These are phyloP conservation scores for Nomada ferruginata DNA, from an alignment of 2,888 invertebrate genomes.

Conservation along the genomic window DNA sequence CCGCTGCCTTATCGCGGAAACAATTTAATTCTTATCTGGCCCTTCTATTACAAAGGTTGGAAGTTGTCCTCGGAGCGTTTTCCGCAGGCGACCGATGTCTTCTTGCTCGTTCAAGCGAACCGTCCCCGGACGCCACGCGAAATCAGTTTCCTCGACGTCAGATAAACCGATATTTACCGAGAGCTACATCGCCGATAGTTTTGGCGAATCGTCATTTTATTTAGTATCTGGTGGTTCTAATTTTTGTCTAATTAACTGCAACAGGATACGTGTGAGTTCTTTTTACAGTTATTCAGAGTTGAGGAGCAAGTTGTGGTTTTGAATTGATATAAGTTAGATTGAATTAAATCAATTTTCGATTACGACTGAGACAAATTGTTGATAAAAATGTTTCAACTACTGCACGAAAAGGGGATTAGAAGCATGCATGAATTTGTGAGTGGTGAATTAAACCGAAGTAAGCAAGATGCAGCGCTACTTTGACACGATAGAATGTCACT, in stretches of 20 bases:
- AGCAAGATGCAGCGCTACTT: too few species aligned
- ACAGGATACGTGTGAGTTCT: too few species aligned
- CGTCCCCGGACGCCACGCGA: constrained; percentile 31
- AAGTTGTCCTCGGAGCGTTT: constrained; percentile 34
- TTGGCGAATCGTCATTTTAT: not conserved
- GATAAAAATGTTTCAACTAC: too few species aligned
- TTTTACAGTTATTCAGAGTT: too few species aligned
- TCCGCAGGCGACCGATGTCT: constrained; percentile 13
- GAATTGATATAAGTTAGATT: too few species aligned
- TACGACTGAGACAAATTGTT: too few species aligned
- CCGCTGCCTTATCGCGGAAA: constrained; percentile 51
- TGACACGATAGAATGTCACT: too few species aligned
- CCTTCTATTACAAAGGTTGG: constrained; percentile 49
- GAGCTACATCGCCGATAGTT: not conserved
- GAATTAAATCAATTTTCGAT: too few species aligned
- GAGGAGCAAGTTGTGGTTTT: too few species aligned
- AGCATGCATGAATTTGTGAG: too few species aligned
- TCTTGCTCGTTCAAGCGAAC: constrained; percentile 20
- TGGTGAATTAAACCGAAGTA: too few species aligned
- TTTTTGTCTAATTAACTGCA: constrained; percentile 14
- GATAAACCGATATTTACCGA: constrained; percentile 56
- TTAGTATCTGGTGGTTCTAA: constrained; percentile 1
- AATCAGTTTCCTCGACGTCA: constrained; percentile 53
- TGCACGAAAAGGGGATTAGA: too few species aligned
- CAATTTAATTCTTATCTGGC: constrained; percentile 66